Conservation (phyloP, 2,888 invertebrate genomes). For the Oscheius onirici region DNA sequence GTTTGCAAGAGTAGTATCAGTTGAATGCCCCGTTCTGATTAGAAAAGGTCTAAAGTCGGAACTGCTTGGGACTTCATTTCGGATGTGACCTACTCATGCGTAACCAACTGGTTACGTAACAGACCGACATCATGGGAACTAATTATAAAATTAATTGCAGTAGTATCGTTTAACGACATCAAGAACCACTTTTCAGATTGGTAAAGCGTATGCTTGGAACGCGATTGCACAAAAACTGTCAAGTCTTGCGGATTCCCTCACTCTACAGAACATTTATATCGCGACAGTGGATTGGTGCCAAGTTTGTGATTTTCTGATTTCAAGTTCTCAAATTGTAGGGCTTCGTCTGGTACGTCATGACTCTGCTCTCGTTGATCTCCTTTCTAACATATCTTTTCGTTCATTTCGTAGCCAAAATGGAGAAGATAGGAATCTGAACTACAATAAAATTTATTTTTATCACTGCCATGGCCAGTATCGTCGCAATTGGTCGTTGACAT, state of each 20-base stretch:
- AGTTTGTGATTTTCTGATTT: constrained; percentile 31
- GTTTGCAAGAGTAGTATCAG: no score
- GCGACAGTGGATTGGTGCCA: constrained; percentile 66
- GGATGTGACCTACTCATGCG: no score
- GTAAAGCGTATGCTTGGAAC: constrained; percentile 61
- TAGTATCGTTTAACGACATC: background rate
- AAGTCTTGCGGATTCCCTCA: constrained; percentile 54
- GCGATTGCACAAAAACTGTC: constrained; percentile 61
- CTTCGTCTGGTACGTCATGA: constrained; percentile 65
- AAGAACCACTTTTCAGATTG: constrained; percentile 48
- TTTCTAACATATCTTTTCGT: constrained; percentile 51
- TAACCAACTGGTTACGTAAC: no score
- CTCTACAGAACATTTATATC: constrained; percentile 63
- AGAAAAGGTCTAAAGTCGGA: no score
- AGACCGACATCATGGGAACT: no score
- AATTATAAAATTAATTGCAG: background rate
- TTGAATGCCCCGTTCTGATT: no score
- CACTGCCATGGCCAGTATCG: background rate
- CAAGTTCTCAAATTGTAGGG: constrained; percentile 43
- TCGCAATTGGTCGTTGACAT: background rate
- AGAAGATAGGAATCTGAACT: constrained; percentile 48
- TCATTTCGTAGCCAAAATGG: constrained; percentile 54
- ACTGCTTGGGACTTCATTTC: no score
- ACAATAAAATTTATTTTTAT: constrained; percentile 11
- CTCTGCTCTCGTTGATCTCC: constrained; percentile 46